A percentile compares a stretch with the other conserved stretches of the same genome.
phyloP scores from a whole-genome alignment of 2,888 invertebrate genomes.

The Oscheius sp. region DNA sequence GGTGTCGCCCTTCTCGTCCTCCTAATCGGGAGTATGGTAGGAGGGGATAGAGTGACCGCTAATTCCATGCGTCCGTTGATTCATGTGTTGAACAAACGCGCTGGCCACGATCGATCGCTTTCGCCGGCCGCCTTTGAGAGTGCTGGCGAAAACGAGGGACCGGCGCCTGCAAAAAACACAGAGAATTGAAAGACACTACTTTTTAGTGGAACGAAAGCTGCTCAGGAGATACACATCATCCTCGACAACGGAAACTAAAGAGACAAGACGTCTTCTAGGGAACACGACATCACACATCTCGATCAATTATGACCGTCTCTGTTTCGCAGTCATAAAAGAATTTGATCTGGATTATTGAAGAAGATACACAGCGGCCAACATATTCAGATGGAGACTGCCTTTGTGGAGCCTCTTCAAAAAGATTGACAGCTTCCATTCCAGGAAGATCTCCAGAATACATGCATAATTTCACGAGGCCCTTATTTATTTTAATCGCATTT shows the following conservation, averaged over 20 bases:
- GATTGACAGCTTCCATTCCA: no score
- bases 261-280: no score
- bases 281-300: neutral
- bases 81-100: slow-evolving; percentile 37
- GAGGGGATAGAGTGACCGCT: slow-evolving; percentile 30
- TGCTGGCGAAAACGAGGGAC: slow-evolving; percentile 33
- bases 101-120: slow-evolving; percentile 28
- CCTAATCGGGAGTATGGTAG: slow-evolving; percentile 4
- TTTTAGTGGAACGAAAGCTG: neutral
- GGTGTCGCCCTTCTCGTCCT: neutral
- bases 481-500: no score
- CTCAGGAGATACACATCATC: no score
- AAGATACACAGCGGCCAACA: no score
- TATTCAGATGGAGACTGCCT: no score
- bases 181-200: slow-evolving; percentile 5
- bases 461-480: no score
- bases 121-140: slow-evolving; percentile 30
- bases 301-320: neutral
- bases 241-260: no score
- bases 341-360: neutral
- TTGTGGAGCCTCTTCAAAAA: no score
- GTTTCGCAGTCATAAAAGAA: neutral
- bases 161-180: slow-evolving; percentile 31
- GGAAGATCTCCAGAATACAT: no score
- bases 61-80: slow-evolving; percentile 36